These are phyloP conservation scores for Siniperca undulata DNA, from an alignment of 2,797 vertebrate species.

Conservation along the genomic window DNA sequence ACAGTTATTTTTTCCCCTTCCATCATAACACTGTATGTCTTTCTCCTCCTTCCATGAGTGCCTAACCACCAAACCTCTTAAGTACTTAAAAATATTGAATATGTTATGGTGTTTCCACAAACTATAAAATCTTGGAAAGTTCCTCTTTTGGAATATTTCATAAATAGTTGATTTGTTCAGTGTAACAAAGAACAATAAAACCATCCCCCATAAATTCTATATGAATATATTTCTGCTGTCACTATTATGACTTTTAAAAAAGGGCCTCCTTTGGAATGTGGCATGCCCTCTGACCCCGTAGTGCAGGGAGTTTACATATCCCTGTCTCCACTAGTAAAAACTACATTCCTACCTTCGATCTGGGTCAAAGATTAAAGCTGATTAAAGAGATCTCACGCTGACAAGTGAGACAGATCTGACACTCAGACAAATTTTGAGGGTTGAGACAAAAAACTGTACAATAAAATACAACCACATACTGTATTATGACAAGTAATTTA, in stretches of 20 bases:
- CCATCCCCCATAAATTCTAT: slow-evolving; percentile 41
- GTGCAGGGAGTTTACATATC: slow-evolving; percentile 76
- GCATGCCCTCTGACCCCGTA: slow-evolving; percentile 66
- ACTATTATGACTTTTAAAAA: slow-evolving; percentile 58
- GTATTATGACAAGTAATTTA: slow-evolving; percentile 27
- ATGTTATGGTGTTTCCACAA: background rate
- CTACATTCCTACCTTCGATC: slow-evolving; percentile 76
- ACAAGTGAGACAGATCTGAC: slow-evolving; percentile 58
- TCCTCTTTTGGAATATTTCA: slow-evolving; percentile 8
- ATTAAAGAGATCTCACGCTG: slow-evolving; percentile 62
- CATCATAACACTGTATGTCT: background rate
- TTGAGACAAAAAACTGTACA: background rate
- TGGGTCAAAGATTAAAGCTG: slow-evolving; percentile 79
- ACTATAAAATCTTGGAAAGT: background rate
- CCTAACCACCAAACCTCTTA: background rate
- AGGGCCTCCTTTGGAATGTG: slow-evolving; percentile 69
- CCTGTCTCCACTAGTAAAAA: slow-evolving; percentile 75
- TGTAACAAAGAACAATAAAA: slow-evolving; percentile 46
- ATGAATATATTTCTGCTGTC: slow-evolving; percentile 59
- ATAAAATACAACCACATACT: slow-evolving; percentile 31
- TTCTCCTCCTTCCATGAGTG: background rate
- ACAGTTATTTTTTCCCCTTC: background rate
- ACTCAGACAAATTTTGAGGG: slow-evolving; percentile 12
- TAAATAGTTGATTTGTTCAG: slow-evolving; percentile 26
- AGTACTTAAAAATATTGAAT: background rate